Base-by-base conservation (phyloP, 1,140 invertebrate species). In the Danaus plexippus region DNA sequence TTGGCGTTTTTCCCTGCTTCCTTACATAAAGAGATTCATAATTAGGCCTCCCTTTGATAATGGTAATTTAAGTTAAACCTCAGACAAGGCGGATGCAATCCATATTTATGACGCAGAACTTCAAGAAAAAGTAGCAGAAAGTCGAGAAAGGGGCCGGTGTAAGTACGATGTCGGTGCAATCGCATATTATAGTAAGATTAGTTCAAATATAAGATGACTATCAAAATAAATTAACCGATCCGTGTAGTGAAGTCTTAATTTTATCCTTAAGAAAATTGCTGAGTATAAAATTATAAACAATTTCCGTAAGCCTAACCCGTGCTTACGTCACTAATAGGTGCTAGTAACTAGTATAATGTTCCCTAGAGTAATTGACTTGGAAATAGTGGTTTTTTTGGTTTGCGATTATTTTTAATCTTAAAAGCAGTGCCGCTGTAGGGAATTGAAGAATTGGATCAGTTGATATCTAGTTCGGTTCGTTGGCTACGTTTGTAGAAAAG, bases 291-390 rank as follows among this genome's bases (percentile, higher is more conserved):
- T 87, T 87, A 87, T 82, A 84, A 87, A 87, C 78, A 67, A 78
- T 79, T 63, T 73, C 66, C 63, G 82, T 85, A 85, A 84, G 81
- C 76, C 77, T 87, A 87, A 69, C 61, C 71, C 60, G 71, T 76
- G 81, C 81, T 87, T 85, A 87, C 80, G 57, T 71, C 66, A 74
- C 77, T 84, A 82, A 70, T 84, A 85, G 75, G 74, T 85, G 80
- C 84, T 87, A 86, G 71, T 79, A 79, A 80, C 77, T 84, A 85
- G 71, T 84, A 87, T 85, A 87, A 89, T 91, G 89, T 90, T 90
- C 90, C 90, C 89, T 90, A 89, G 87, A 89, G 83, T 91, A 91
- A 91, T 90, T 91, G 90, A 91, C 90, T 90, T 90, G 88, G 88
- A 90, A 87, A 89, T 90, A 89, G 79, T 84, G 75, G 76, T 71